Percentiles rank a stretch among this genome's conserved stretches.
These are phyloP conservation scores for Phocoena phocoena DNA, from an alignment of 2,113 vertebrate species.

Conservation along the genomic window DNA sequence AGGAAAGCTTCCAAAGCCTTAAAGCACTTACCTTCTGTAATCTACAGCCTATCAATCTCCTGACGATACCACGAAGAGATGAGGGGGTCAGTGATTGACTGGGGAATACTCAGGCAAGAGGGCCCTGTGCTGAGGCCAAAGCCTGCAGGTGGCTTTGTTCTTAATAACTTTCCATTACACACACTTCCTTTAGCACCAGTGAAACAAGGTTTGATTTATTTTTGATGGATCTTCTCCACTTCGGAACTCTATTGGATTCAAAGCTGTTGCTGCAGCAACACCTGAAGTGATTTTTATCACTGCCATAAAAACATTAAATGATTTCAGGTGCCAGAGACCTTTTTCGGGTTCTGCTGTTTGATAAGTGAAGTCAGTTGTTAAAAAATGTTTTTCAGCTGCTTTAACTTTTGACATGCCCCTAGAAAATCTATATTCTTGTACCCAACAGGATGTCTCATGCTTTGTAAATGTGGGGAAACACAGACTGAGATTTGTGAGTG, in stretches of 20 bases:
- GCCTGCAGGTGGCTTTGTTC: conserved; percentile 55
- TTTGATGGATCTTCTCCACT: conserved; percentile 83
- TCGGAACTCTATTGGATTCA: conserved; percentile 80
- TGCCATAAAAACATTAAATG: conserved; percentile 81
- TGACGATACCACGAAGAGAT: conserved; percentile 59
- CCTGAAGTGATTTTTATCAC: conserved; percentile 81
- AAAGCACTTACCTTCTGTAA: conserved; percentile 59
- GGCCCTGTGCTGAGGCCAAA: conserved; percentile 67
- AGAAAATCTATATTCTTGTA: conserved; percentile 68
- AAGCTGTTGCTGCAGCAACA: conserved; percentile 77
- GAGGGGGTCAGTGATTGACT: conserved; percentile 62
- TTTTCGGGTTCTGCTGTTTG: conserved; percentile 70
- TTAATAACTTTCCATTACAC: conserved; percentile 82
- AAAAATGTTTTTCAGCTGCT: conserved; percentile 74
- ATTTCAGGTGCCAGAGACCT: conserved; percentile 77
- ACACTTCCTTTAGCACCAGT: conserved; percentile 77
- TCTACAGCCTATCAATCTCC: conserved; percentile 61
- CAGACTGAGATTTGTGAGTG: conserved; percentile 36
- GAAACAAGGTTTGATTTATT: conserved; percentile 84
- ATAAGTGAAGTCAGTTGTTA: conserved; percentile 74
- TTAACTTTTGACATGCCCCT: conserved; percentile 75
- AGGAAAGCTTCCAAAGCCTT: conserved; percentile 52
- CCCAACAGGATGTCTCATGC: not conserved
- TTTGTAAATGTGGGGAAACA: conserved; percentile 48
- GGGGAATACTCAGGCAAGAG: conserved; percentile 58